Conservation (phyloP, 1,140 invertebrate genomes). For the Mercenaria mercenaria region DNA sequence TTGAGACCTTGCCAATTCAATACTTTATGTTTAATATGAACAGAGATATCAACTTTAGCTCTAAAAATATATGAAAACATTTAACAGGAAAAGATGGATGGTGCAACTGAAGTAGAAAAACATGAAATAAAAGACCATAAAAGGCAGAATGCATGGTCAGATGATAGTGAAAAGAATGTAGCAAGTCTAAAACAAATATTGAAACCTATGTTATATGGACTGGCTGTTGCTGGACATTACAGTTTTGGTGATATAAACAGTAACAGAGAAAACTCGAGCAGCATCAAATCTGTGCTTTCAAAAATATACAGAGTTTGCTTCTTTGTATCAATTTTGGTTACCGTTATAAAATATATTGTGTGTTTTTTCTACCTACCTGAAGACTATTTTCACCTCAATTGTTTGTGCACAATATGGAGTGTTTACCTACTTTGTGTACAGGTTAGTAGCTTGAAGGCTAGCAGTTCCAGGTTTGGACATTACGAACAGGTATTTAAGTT, state of each 20-base stretch:
- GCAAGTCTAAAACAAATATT: conserved; percentile 1
- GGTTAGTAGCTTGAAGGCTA: neutral
- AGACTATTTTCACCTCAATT: neutral
- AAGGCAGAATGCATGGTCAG: neutral
- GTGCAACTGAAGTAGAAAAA: neutral
- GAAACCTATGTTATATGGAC: neutral
- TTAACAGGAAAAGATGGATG: neutral
- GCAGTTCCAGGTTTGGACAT: neutral
- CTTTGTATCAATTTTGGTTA: neutral
- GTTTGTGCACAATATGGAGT: neutral
- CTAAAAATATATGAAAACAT: neutral
- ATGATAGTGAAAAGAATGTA: neutral
- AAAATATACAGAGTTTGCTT: neutral
- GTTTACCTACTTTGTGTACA: neutral
- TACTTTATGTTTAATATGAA: no score
- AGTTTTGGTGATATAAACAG: conserved; percentile 19
- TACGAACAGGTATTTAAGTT: neutral
- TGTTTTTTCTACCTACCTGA: neutral
- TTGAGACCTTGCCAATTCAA: no score
- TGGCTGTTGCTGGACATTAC: conserved; percentile 27
- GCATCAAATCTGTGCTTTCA: neutral
- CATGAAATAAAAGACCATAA: neutral
- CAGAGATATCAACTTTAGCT: no score
- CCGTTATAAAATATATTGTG: neutral
- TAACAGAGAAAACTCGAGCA: neutral